Evolutionary conservation across 35 echinoderm and acorn worm species (phyloP).

Genomic region (Anneissia japonica): DNA sequence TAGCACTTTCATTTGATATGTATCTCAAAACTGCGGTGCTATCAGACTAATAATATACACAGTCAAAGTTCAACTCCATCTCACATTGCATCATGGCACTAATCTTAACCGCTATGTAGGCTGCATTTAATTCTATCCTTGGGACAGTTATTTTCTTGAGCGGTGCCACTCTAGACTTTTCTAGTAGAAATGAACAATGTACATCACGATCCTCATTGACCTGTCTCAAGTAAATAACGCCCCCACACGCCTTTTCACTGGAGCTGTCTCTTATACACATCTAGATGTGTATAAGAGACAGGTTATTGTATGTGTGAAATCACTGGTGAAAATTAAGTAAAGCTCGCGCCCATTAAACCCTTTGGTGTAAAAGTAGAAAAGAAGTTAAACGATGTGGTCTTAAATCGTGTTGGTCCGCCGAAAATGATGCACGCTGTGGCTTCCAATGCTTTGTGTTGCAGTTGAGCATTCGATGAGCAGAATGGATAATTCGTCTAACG

Average conservation of each 20-base stretch:
- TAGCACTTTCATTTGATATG: slow-evolving; percentile 19
- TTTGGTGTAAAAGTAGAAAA: slow-evolving; percentile 2
- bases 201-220: neutral
- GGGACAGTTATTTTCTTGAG: slow-evolving; percentile 34
- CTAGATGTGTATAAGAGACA: too few relatives aligned
- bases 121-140: slow-evolving; percentile 53
- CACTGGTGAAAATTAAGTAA: too few relatives aligned
- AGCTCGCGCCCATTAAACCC: neutral
- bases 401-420: slow-evolving; percentile 22
- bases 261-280: slow-evolving; percentile 31
- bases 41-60: slow-evolving; percentile 21
- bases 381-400: neutral
- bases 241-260: slow-evolving; percentile 21
- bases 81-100: slow-evolving; percentile 10
- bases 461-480: slow-evolving; percentile 30
- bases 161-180: slow-evolving; percentile 37
- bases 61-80: slow-evolving; percentile 6
- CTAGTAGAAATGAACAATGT: slow-evolving; percentile 11
- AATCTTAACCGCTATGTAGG: slow-evolving; percentile 30
- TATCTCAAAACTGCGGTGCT: slow-evolving; percentile 40
- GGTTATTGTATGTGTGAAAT: too few relatives aligned
- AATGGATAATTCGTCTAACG: slow-evolving; percentile 22
- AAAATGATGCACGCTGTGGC: slow-evolving; percentile 3
- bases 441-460: slow-evolving; percentile 18
- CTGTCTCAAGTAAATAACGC: slow-evolving; percentile 22